Evolutionary conservation across 2,888 invertebrate genomes (phyloP), one percentile per base, ranked within the genome.

Genomic region (Fragum sueziense): DNA sequence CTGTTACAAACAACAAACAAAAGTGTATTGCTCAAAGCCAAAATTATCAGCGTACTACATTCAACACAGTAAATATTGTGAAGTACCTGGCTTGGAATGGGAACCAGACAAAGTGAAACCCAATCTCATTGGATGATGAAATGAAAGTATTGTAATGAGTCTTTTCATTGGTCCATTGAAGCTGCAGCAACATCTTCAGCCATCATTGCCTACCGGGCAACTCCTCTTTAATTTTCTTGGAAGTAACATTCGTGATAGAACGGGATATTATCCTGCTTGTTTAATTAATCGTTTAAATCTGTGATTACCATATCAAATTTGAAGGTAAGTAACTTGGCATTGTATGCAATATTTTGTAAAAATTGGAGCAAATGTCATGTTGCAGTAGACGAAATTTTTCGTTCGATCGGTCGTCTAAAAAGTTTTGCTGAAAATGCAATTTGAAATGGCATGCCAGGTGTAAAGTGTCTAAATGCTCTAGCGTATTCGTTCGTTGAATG

Each of bases 401-500:
- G 47, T 2, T n/a, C 2, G 47, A 20, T 47, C 4, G n/a, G n/a
- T n/a, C 17, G 47, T 47, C 2, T 2, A 47, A 3, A 14, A 3
- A 14, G 4, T 9, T 47, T 47, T n/a, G 47, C 47, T 9, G 17
- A n/a, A 47, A 61, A 61, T 61, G 61, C 31, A 61, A 6, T 61
- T 61, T 33, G 7, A 33, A 61, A 61, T 33, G 33, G 61, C 61
- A 61, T 61, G 61, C 33, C 61, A 61, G 61, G 61, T 61, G 61
- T 33, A 17, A 20, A 33, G 33, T 31, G 61, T 61, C 61, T 47
- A n/a, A 47, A 47, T 47, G 47, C 14, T 47, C 47, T 47, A 14
- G 47, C 3, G 4, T 47, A 47, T 47, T 47, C 47, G 47, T 14
- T 47, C 47, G 47, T n/a, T 47, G 17, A 47, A 47, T 47, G 47